Conservation (phyloP, 2,797 vertebrate genomes). For the Helostoma temminkii region DNA sequence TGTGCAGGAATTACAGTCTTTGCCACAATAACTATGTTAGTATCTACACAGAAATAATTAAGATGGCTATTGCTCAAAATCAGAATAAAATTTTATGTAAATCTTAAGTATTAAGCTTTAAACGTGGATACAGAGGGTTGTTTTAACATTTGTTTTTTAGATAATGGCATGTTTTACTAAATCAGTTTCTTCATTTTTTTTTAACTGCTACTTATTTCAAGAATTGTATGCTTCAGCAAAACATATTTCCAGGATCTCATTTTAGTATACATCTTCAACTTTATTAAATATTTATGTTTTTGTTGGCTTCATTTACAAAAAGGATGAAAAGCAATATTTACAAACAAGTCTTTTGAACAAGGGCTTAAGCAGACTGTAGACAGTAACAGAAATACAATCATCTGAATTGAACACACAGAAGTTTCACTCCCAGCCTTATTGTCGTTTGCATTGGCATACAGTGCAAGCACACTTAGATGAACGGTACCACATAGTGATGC, state of each 20-base stretch:
- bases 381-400: conserved; percentile 80
- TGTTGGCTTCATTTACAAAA: conserved; percentile 77
- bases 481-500: conserved; percentile 51
- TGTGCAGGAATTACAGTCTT: not conserved
- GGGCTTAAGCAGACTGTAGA: conserved; percentile 62
- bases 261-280: conserved; percentile 51
- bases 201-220: not conserved
- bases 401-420: conserved; percentile 71
- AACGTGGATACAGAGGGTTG: too few relatives aligned
- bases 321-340: conserved; percentile 77
- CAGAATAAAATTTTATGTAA: not conserved
- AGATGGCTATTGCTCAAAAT: not conserved
- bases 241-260: not conserved
- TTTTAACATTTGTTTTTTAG: too few relatives aligned
- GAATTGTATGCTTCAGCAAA: not conserved
- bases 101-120: not conserved
- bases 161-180: too few relatives aligned
- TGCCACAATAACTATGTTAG: not conserved
- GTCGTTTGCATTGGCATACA: conserved; percentile 45
- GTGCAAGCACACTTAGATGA: conserved; percentile 59
- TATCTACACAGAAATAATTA: not conserved
- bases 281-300: conserved; percentile 71
- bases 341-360: conserved; percentile 69
- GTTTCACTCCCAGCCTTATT: conserved; percentile 49
- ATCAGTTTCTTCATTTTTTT: too few relatives aligned